These are phyloP conservation scores for Callionymus lyra DNA, from an alignment of 2,113 vertebrate species.

Conservation along the genomic window DNA sequence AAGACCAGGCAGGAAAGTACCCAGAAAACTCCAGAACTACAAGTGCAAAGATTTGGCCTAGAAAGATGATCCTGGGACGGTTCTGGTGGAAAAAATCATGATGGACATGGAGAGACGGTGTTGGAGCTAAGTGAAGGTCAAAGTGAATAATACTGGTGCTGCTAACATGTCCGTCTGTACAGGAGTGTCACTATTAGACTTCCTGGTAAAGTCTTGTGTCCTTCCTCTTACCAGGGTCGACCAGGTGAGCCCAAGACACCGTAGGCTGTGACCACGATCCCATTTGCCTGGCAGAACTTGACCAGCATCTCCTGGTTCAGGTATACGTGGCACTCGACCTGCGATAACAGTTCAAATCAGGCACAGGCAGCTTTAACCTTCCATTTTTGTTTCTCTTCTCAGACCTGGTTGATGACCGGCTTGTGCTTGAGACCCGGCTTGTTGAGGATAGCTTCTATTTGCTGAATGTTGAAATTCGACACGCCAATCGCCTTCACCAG, in stretches of 20 bases:
- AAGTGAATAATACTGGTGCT: no score
- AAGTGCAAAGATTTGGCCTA: no score
- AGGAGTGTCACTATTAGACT: no score
- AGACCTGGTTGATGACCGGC: constrained; percentile 80
- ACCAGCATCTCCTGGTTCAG: constrained; percentile 64
- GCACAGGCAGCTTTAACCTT: background rate
- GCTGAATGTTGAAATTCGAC: constrained; percentile 82
- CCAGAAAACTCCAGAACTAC: no score
- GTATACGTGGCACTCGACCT: constrained; percentile 67
- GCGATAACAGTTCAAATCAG: background rate
- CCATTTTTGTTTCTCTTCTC: background rate
- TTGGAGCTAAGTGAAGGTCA: no score
- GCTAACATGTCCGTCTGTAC: no score
- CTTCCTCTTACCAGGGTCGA: constrained; percentile 53
- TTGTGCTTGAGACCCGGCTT: constrained; percentile 79
- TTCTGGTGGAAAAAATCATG: no score
- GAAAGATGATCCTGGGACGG: no score
- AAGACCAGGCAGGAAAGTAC: no score
- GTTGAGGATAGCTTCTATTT: constrained; percentile 75
- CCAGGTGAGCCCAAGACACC: constrained; percentile 61
- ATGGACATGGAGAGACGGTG: no score
- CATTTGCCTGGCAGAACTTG: constrained; percentile 59
- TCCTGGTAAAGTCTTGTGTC: background rate
- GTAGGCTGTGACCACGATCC: constrained; percentile 61
- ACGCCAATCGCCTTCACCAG: constrained; percentile 77